Evolutionary conservation across 2,888 invertebrate species (phyloP), one percentile per base, ranked within the genome.

Genomic region (Apotomis betuletana): DNA sequence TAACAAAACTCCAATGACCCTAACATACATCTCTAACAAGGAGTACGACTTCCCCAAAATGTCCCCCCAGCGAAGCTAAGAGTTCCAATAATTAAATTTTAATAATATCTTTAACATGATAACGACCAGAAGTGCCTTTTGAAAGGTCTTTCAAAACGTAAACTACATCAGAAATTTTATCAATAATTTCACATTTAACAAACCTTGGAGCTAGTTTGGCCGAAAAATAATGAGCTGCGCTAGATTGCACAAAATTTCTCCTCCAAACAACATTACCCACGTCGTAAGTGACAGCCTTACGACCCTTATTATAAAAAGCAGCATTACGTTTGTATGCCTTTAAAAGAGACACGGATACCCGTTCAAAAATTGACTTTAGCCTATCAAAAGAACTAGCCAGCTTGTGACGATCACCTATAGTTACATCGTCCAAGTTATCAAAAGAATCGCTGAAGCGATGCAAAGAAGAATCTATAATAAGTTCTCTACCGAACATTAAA

Each of bases 251-350:
- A 15, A 69, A 63, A 63, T 69, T 63, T 6, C 69, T 12, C 13
- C 69, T 63, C 69, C 69, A 69, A 13, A 69, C 69, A 38, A 63
- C 49, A 57, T 69, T 63, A 44, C 62, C 69, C n/a, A 62, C 58
- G 15, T 8, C 13, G 58, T 58, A 64, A 38, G 58, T 52, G 46
- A 63, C 57, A 38, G 8, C 10, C 36, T 58, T 69, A 9, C 69
- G 54, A 8, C 57, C 57, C 12, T 51, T 57, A 63, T 63, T 69
- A 57, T 69, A 69, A 63, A 41, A 58, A 12, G 15, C 9, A 38
- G 69, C 61, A 52, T 69, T 69, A 13, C 51, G 54, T 8, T 51
- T 57, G 57, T 15, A 41, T 41, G 41, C 6, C 6, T 41, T 41
- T 41, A 41, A 41, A 41, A 41, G 41, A 41, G 41, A 41, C 6